Evolutionary conservation across 2,888 invertebrate genomes (phyloP), one percentile per base, ranked within the genome.

Genomic region (Cataglyphis albicans): DNA sequence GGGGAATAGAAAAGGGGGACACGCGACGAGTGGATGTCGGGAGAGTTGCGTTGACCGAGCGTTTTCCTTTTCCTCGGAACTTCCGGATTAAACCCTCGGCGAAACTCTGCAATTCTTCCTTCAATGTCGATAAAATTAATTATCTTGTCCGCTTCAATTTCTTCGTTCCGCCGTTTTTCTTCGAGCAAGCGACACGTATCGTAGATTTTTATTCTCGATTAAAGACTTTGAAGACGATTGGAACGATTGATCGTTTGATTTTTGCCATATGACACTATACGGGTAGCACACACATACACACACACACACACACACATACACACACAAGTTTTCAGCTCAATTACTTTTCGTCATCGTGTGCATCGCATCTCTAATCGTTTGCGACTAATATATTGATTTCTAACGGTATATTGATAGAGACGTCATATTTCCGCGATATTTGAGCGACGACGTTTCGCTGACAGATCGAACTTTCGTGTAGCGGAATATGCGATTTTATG

Each of bases 91-190:
- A 86, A 86, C 86, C 25, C 86, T 87, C 88, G 35, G 61, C 81
- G 84, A 86, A 86, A 81, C 88, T 89, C 88, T 87, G 88, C 83
- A 74, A 89, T 89, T 87, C 86, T 84, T 87, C 89, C 70, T 86
- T 73, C 84, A 75, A 83, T 86, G 84, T 83, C 89, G 86, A 88
- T 89, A 82, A 87, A 88, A 88, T 89, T 88, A 89, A 88, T 87
- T 89, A 84, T 89, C 89, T 87, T 76, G 88, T 81, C 83, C 82
- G 70, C 70, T 68, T 73, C 59, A 75, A 67, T 85, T 80, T 52
- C n/a, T 52, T 84, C 75, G 55, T 82, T 81, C 81, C 72, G 48
- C 21, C 73, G 74, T 74, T 59, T 82, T 80, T 55, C 72, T 73
- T 70, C 73, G 76, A 68, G n/a, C 18, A 6, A 68, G 81, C 32